Base-by-base conservation (phyloP, 2,888 invertebrate genomes). In the Hypselothyrea guttata region DNA sequence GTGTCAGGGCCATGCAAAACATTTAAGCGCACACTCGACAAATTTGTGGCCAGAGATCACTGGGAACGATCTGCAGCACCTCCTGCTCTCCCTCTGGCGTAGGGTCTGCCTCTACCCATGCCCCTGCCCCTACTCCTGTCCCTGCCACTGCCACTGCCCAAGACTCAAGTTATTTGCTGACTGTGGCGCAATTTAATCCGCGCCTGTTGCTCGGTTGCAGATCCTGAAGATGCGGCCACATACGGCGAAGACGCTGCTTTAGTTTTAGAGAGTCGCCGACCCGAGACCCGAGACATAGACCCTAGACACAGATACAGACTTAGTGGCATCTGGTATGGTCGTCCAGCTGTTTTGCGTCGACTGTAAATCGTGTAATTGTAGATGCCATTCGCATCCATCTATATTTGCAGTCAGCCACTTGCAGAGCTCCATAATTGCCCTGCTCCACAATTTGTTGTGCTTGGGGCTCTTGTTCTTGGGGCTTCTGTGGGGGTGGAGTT, bases 11-110 rank as follows among this genome's bases (percentile, higher is more conserved):
- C 61, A 63, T 56, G 75, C 71, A 54, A 78, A 84, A 82, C 84
- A 84, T 84, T 82, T 82, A 82, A 84, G 84, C 82, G 82, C 82
- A 82, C 75, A 82, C 83, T 82, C 83, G 79, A 83, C 85, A 82
- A 84, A 84, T 83, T 83, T 83, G 78, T 69, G 62, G 67, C 70
- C 75, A 69, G 64, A 72, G 56, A 60, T 69, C 81, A 56, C 66
- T 66, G 66, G 37, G 33, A 62, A 46, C 58, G 65, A 71, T 59
- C 56, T 52, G 38, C 46, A 18, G 15, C 45, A n/a, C 27, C 51
- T 16, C 13, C 44, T 28, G 7, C 12, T 15, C 45, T 13, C 0
- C 28, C 12, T 0, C 37, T 22, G 9, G 16, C 37, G 9, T 22
- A 4, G 22, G 22, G 5, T n/a, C n/a, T n/a, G n/a, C n/a, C n/a